Evolutionary conservation across 2,797 vertebrate genomes (phyloP).

Genomic region (Galagoides demidoff): DNA sequence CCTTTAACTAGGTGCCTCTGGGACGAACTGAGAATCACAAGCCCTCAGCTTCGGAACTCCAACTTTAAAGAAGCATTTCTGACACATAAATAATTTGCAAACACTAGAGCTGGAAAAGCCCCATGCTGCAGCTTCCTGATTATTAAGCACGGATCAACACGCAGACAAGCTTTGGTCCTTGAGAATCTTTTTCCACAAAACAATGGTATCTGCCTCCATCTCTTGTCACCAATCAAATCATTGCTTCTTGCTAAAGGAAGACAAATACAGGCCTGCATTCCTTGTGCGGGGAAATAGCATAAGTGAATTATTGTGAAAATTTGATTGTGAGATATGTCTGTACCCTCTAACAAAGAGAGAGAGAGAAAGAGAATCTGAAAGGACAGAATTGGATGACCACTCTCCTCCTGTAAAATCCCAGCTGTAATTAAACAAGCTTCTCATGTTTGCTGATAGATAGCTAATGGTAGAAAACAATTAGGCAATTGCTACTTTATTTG

Average conservation of each 20-base stretch:
- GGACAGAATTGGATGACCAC: not conserved
- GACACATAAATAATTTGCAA: slow-evolving; percentile 71
- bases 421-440: slow-evolving; percentile 39
- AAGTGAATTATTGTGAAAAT: slow-evolving; percentile 83
- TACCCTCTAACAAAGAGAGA: slow-evolving; percentile 27
- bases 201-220: slow-evolving; percentile 55
- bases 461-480: slow-evolving; percentile 46
- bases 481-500: slow-evolving; percentile 23
- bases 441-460: slow-evolving; percentile 36
- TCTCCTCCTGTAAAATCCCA: slow-evolving; percentile 21
- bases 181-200: slow-evolving; percentile 73
- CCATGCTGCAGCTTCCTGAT: slow-evolving; percentile 31
- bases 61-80: slow-evolving; percentile 72
- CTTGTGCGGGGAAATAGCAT: slow-evolving; percentile 54
- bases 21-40: not conserved
- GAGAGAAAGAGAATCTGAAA: slow-evolving; percentile 11
- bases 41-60: not conserved
- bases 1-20: not conserved
- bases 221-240: slow-evolving; percentile 71
- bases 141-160: slow-evolving; percentile 44
- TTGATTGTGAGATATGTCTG: slow-evolving; percentile 72
- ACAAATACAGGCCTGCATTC: slow-evolving; percentile 66
- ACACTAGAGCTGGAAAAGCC: slow-evolving; percentile 56
- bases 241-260: slow-evolving; percentile 69
- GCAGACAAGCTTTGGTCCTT: slow-evolving; percentile 45